Evolutionary conservation across 2,797 vertebrate species (phyloP).

Genomic region (Crocidura indochinensis): DNA sequence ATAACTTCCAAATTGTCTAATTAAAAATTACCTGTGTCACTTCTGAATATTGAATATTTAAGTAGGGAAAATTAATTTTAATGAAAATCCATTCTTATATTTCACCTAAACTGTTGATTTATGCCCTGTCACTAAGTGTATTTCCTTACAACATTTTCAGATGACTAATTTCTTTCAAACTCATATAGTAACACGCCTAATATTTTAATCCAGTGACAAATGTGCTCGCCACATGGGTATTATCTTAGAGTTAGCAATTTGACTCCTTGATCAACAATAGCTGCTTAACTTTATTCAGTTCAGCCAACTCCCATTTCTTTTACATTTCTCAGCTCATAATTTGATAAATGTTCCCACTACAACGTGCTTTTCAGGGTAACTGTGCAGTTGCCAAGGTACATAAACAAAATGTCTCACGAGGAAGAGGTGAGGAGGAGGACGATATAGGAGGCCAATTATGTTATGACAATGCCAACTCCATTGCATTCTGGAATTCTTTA

Average conservation of each 20-base stretch:
- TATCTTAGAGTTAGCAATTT: conserved; percentile 64
- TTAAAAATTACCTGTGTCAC: conserved; percentile 31
- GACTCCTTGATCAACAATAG: conserved; percentile 59
- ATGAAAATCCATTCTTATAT: conserved; percentile 49
- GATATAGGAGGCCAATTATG: background rate
- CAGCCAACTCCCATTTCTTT: conserved; percentile 74
- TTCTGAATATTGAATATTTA: conserved; percentile 55
- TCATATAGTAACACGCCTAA: conserved; percentile 47
- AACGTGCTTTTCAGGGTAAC: conserved; percentile 71
- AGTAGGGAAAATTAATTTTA: conserved; percentile 50
- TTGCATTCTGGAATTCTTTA: conserved; percentile 68
- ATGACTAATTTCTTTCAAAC: conserved; percentile 63
- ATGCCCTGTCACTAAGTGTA: background rate
- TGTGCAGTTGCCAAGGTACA: conserved; percentile 78
- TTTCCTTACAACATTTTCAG: conserved; percentile 58
- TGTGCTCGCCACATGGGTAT: conserved; percentile 23
- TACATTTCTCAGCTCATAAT: conserved; percentile 70
- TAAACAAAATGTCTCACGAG: conserved; percentile 80
- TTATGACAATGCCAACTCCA: background rate
- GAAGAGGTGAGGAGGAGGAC: conserved; percentile 61
- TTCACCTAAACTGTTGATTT: conserved; percentile 30
- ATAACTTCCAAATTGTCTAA: conserved; percentile 61
- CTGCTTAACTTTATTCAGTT: conserved; percentile 62
- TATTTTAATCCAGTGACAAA: conserved; percentile 70
- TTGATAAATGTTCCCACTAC: conserved; percentile 75